Evolutionary conservation across 2,888 invertebrate species (phyloP).

Genomic region (Pachycephus smyrnensis): DNA sequence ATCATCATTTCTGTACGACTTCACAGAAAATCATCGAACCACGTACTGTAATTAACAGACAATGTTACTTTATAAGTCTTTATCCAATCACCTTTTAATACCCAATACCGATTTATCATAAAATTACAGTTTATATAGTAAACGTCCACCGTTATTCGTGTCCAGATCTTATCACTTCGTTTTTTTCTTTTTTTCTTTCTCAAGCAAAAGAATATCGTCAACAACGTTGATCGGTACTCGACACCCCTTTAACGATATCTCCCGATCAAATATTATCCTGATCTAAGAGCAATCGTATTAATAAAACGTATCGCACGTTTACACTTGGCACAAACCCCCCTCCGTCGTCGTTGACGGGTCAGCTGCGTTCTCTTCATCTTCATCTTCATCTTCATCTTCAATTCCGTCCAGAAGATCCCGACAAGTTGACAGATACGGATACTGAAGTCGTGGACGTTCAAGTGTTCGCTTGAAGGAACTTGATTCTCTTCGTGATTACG

Average conservation of each 20-base stretch:
- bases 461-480: neutral
- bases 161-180: neutral
- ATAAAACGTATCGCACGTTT: neutral
- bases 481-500: neutral
- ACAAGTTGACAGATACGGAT: neutral
- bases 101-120: neutral
- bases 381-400: neutral
- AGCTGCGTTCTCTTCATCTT: neutral
- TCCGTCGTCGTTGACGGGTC: constrained; percentile 23
- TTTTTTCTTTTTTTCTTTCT: neutral
- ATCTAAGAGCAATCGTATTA: neutral
- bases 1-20: neutral
- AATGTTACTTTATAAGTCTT: neutral
- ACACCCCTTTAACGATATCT: neutral
- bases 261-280: neutral
- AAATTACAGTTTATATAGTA: neutral
- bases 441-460: neutral
- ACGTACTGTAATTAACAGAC: neutral
- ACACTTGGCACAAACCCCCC: constrained; percentile 28
- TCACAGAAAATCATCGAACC: neutral
- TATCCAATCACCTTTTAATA: neutral
- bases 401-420: neutral
- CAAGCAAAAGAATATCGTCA: neutral
- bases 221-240: neutral
- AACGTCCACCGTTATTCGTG: neutral